Percentiles rank a stretch among this genome's conserved stretches.
phyloP scores from a whole-genome alignment of 2,113 vertebrate species.

The zebrafish (Danio rerio) region DNA sequence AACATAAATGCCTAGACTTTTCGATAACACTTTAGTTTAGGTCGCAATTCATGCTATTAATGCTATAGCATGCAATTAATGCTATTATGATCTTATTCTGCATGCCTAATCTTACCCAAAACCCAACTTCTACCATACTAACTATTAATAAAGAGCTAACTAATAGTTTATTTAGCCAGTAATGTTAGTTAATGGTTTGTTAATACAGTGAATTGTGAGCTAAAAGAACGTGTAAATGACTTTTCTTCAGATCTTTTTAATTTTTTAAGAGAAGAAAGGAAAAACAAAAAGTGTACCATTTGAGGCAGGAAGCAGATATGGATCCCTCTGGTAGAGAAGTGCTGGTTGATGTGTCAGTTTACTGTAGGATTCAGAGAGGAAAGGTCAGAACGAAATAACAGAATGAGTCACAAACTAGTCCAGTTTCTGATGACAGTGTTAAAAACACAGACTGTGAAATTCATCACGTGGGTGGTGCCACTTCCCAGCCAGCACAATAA shows the following conservation, averaged over 20 bases:
- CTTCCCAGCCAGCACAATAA: conserved; percentile 14
- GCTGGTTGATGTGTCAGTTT: conserved; percentile 99
- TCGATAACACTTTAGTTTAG: too few relatives aligned
- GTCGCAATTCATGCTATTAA: too few relatives aligned
- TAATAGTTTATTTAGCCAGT: too few relatives aligned
- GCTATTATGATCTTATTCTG: too few relatives aligned
- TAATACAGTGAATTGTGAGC: too few relatives aligned
- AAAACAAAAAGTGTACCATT: conserved; percentile 79
- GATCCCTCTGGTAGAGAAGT: conserved; percentile 95
- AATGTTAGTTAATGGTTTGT: too few relatives aligned
- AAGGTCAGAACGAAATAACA: conserved; percentile 71
- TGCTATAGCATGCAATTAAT: too few relatives aligned
- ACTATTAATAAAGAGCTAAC: too few relatives aligned
- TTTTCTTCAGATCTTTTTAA: not conserved
- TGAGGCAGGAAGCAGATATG: conserved; percentile 90
- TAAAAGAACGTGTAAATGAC: too few relatives aligned
- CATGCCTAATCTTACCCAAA: too few relatives aligned
- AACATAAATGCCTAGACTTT: too few relatives aligned
- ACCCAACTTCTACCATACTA: too few relatives aligned
- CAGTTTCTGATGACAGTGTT: not conserved
- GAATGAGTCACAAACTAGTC: conserved; percentile 20
- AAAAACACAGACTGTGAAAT: conserved; percentile 28
- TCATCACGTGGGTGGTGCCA: conserved; percentile 10
- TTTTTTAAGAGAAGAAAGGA: not conserved
- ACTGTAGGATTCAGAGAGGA: conserved; percentile 82